Conservation (phyloP, 35 echinoderm and acorn worm genomes). For the Eucidaris tribuloides region DNA sequence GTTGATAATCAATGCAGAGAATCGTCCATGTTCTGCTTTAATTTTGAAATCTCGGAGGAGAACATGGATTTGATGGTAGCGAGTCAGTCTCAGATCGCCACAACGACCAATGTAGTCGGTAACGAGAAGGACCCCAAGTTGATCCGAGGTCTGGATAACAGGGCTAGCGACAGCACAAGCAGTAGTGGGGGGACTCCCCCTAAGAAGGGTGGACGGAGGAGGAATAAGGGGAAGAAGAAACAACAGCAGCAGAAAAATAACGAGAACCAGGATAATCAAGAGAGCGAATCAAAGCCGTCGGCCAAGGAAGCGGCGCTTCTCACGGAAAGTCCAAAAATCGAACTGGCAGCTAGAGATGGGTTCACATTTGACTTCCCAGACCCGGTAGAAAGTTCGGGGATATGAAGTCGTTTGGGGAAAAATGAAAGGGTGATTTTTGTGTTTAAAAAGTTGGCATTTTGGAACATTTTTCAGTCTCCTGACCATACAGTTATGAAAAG, state of each 20-base stretch:
- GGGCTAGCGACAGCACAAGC: conserved; percentile 27
- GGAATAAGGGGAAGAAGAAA: conserved; percentile 30
- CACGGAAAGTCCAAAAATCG: conserved; percentile 34
- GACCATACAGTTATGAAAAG: too few species aligned
- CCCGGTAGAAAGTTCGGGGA: conserved; percentile 5
- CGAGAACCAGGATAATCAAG: neutral
- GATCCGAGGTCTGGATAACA: neutral
- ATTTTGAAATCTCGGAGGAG: conserved; percentile 37
- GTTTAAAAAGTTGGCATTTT: too few species aligned
- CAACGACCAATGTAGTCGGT: neutral
- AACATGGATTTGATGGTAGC: conserved; percentile 16
- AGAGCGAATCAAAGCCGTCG: neutral
- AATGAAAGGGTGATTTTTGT: too few species aligned
- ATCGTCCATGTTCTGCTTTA: conserved; percentile 41
- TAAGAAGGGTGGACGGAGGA: conserved; percentile 3
- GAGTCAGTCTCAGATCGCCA: neutral
- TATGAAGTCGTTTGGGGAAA: neutral
- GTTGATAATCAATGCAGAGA: too few species aligned
- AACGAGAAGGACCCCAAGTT: neutral
- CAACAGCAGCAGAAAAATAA: conserved; percentile 21
- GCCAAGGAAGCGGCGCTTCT: conserved; percentile 12
- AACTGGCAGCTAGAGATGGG: conserved; percentile 29
- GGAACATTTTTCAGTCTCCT: too few species aligned
- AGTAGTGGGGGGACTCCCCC: conserved; percentile 6
- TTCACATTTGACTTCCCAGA: conserved; percentile 47